These are phyloP conservation scores for Acanthurus lineatus DNA, from an alignment of 2,797 vertebrate genomes.

Conservation along the genomic window DNA sequence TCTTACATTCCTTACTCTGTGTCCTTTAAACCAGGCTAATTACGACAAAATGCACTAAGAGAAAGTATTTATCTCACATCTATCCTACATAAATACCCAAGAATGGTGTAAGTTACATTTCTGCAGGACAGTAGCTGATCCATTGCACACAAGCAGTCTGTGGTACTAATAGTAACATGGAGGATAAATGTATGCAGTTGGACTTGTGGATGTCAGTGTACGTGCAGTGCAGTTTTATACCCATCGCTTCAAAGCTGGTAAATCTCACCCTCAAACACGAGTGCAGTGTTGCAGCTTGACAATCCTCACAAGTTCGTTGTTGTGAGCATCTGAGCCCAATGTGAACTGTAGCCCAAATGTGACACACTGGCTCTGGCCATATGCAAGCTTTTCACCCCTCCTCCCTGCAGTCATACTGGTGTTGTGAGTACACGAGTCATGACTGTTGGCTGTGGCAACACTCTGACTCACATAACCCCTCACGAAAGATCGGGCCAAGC, in stretches of 20 bases:
- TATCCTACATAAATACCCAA: not conserved
- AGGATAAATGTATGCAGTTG: constrained; percentile 17
- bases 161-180: not conserved
- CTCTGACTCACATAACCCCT: constrained; percentile 78
- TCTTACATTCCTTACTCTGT: not conserved
- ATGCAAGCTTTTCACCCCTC: constrained; percentile 75
- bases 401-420: constrained; percentile 56
- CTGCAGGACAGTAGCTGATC: not conserved
- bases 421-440: constrained; percentile 71
- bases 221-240: constrained; percentile 36
- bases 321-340: constrained; percentile 74
- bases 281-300: constrained; percentile 29
- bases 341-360: constrained; percentile 72
- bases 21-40: not conserved
- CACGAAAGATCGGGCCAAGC: constrained; percentile 66
- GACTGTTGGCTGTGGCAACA: constrained; percentile 71
- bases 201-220: constrained; percentile 33
- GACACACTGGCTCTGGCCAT: constrained; percentile 76
- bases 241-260: constrained; percentile 57
- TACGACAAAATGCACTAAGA: too few species aligned
- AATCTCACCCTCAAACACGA: constrained; percentile 58
- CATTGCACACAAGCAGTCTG: not conserved
- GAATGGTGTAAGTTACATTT: not conserved
- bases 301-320: constrained; percentile 59
- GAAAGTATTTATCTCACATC: not conserved